A percentile compares a stretch with the other conserved stretches of the same genome.
Conservation (phyloP, 1,140 invertebrate genomes). For the Colletes gigas region DNA sequence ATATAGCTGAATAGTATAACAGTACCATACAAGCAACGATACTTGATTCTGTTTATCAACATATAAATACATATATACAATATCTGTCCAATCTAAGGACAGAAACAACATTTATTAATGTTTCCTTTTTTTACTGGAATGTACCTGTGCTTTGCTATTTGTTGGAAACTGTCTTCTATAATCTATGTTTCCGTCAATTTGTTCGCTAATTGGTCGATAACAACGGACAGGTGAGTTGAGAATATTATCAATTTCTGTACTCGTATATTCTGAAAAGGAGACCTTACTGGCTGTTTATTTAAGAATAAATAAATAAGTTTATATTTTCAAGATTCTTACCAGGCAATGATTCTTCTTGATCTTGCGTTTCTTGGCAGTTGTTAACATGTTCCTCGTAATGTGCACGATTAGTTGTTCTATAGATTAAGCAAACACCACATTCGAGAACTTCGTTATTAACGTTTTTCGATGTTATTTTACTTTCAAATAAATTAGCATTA, state of each 20-base stretch:
- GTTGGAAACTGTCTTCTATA: constrained; percentile 55
- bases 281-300: neutral
- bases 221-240: constrained; percentile 54
- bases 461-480: constrained; percentile 11
- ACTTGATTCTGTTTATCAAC: neutral
- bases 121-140: constrained; percentile 49
- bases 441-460: constrained; percentile 9
- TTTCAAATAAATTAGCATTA: constrained; percentile 20
- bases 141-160: constrained; percentile 36
- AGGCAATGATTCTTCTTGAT: constrained; percentile 21
- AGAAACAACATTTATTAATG: constrained; percentile 28
- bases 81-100: neutral
- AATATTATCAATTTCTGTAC: constrained; percentile 19
- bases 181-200: constrained; percentile 59
- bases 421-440: constrained; percentile 62
- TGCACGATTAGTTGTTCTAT: constrained; percentile 45
- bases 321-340: neutral
- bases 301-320: neutral
- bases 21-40: neutral
- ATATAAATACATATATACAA: constrained; percentile 30
- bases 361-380: constrained; percentile 46
- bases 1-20: constrained; percentile 6
- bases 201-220: constrained; percentile 58
- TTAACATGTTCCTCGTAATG: constrained; percentile 60
- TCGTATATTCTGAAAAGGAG: constrained; percentile 38